Conservation (phyloP, 2,113 vertebrate species). For the Hippoglossus stenolepis region DNA sequence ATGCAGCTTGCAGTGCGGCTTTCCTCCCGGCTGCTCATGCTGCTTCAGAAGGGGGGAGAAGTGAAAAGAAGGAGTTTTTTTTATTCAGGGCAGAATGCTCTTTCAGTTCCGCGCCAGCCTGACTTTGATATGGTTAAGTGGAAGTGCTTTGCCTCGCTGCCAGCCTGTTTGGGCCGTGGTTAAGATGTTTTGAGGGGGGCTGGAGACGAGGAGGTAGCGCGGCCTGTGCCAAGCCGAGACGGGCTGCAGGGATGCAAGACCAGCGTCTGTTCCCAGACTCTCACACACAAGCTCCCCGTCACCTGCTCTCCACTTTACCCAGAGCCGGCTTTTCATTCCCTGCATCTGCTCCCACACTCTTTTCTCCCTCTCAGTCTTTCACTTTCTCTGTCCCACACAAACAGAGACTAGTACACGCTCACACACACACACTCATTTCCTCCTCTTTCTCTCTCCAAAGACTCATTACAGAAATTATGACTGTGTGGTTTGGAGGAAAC, state of each 20-base stretch:
- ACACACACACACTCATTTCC: slow-evolving; percentile 1
- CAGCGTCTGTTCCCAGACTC: slow-evolving; percentile 67
- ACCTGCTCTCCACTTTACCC: slow-evolving; percentile 53
- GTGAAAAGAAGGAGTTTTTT: background rate
- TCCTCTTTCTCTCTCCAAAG: slow-evolving; percentile 60
- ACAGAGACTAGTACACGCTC: slow-evolving; percentile 42
- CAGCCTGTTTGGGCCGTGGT: slow-evolving; percentile 65
- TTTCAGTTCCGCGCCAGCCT: slow-evolving; percentile 55
- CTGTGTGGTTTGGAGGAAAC: slow-evolving; percentile 69
- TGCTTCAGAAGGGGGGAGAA: slow-evolving; percentile 12
- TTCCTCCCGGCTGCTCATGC: slow-evolving; percentile 18
- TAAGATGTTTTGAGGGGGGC: slow-evolving; percentile 66
- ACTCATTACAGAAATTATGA: slow-evolving; percentile 76
- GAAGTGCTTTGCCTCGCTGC: slow-evolving; percentile 71
- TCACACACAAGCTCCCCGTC: slow-evolving; percentile 44
- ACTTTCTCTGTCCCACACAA: slow-evolving; percentile 42
- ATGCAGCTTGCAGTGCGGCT: slow-evolving; percentile 21
- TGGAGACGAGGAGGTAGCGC: slow-evolving; percentile 44
- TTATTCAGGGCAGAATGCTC: slow-evolving; percentile 41
- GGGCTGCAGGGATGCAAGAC: slow-evolving; percentile 53
- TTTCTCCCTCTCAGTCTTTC: slow-evolving; percentile 12
- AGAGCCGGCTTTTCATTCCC: slow-evolving; percentile 56
- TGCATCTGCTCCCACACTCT: slow-evolving; percentile 51
- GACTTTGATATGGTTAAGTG: slow-evolving; percentile 80
- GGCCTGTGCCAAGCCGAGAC: slow-evolving; percentile 59